A percentile compares a stretch with the other conserved stretches of the same genome.
Evolutionary conservation across 2,888 invertebrate genomes (phyloP).

Genomic region (Agrotis ipsilon): DNA sequence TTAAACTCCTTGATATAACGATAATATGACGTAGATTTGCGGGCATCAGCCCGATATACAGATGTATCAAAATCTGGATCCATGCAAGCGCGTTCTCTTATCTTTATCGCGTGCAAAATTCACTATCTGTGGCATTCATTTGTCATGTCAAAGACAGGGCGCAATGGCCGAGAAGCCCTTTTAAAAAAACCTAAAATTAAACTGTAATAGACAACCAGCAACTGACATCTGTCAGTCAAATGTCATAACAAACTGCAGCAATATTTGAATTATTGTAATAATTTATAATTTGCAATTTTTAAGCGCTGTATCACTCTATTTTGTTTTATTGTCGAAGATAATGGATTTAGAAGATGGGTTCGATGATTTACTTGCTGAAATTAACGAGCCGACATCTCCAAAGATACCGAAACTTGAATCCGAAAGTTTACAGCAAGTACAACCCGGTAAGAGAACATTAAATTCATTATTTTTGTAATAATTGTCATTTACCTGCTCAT

Average conservation of each 20-base stretch:
- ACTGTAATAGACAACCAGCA: too few relatives aligned
- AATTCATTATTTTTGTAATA: neutral
- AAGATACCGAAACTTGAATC: slow-evolving; percentile 79
- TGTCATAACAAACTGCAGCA: neutral
- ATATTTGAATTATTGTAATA: slow-evolving; percentile 29
- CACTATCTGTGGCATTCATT: too few relatives aligned
- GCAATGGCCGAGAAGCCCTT: too few relatives aligned
- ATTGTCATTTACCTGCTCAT: neutral
- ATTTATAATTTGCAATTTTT: neutral
- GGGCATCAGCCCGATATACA: too few relatives aligned
- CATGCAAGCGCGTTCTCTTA: too few relatives aligned
- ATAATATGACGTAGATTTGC: too few relatives aligned
- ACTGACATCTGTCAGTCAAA: neutral
- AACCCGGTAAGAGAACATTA: slow-evolving; percentile 72
- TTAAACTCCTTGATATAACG: too few relatives aligned
- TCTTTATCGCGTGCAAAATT: too few relatives aligned
- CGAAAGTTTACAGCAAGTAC: slow-evolving; percentile 55
- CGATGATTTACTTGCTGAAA: slow-evolving; percentile 86
- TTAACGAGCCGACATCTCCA: slow-evolving; percentile 84
- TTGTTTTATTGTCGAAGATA: neutral
- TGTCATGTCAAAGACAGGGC: too few relatives aligned
- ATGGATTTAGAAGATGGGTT: slow-evolving; percentile 88
- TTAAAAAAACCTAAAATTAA: too few relatives aligned
- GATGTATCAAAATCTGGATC: too few relatives aligned
- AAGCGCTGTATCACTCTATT: neutral